These are phyloP conservation scores for Desmophyllum pertusum DNA, from an alignment of 92 coral and sea anemone species.

Conservation along the genomic window DNA sequence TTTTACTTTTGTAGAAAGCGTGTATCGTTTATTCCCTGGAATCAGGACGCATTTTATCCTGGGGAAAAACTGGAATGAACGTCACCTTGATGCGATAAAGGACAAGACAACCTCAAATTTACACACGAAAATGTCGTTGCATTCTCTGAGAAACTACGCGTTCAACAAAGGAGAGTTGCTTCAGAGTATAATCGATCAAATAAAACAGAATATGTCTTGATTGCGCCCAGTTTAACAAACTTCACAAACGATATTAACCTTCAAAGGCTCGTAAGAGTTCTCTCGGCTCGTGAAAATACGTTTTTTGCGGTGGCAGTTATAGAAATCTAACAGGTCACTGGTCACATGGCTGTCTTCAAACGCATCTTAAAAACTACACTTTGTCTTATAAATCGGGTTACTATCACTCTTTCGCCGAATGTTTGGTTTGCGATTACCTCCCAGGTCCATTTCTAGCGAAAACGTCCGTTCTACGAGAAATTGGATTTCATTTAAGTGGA, in stretches of 20 bases:
- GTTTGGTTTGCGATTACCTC: conserved; percentile 80
- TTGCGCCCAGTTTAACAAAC: conserved; percentile 74
- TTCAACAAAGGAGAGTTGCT: conserved; percentile 44
- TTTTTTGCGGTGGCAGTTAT: conserved; percentile 72
- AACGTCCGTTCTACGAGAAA: conserved; percentile 44
- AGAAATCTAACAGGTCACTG: conserved; percentile 76
- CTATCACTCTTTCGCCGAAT: conserved; percentile 63
- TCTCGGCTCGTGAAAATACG: conserved; percentile 55
- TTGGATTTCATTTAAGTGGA: conserved; percentile 49
- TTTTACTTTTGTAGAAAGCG: conserved; percentile 43
- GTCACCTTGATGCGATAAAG: conserved; percentile 5
- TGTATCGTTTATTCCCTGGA: conserved; percentile 42
- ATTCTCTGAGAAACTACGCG: conserved; percentile 9
- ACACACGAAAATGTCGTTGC: neutral
- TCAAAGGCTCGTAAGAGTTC: conserved; percentile 73
- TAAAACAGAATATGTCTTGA: conserved; percentile 73
- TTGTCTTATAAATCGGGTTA: conserved; percentile 68
- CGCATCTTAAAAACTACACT: conserved; percentile 76
- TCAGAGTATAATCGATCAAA: conserved; percentile 49
- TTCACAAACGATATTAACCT: conserved; percentile 68
- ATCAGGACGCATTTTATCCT: conserved; percentile 36
- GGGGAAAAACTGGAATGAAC: conserved; percentile 47
- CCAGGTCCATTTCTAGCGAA: conserved; percentile 76
- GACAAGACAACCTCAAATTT: neutral
- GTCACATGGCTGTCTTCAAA: conserved; percentile 73